phyloP scores from a whole-genome alignment of 2,113 vertebrate genomes.

The Seriola rivoliana region DNA sequence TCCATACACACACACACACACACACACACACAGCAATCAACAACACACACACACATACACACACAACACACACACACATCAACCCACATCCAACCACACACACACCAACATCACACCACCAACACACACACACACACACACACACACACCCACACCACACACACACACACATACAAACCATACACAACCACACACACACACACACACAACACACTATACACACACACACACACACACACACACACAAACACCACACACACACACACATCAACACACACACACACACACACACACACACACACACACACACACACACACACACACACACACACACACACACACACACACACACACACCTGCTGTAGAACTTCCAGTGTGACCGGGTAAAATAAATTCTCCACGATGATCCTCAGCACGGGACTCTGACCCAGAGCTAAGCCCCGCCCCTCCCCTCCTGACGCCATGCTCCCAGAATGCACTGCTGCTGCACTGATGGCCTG shows the following conservation, averaged over 20 bases:
- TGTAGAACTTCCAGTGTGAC: slow-evolving; percentile 73
- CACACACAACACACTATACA: background rate
- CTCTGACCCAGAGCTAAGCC: slow-evolving; percentile 40
- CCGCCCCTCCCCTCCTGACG: slow-evolving; percentile 45
- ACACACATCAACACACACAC: no score
- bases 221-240: no score
- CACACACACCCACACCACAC: no score
- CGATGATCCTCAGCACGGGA: slow-evolving; percentile 71
- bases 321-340: no score
- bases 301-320: no score
- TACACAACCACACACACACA: background rate
- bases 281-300: background rate
- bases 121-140: background rate
- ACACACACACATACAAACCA: background rate
- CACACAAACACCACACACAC: no score
- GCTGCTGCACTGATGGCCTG: slow-evolving; percentile 57
- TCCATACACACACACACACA: no score
- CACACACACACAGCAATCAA: slow-evolving; percentile 13
- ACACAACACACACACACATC: no score
- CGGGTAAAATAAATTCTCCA: slow-evolving; percentile 74
- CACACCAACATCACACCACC: no score
- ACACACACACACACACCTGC: slow-evolving; percentile 47
- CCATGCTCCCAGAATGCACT: slow-evolving; percentile 71
- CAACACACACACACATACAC: no score
- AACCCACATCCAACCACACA: no score